Evolutionary conservation across 2,888 invertebrate species (phyloP), one percentile per base, ranked within the genome.

Genomic region (Nomada ruficornis): DNA sequence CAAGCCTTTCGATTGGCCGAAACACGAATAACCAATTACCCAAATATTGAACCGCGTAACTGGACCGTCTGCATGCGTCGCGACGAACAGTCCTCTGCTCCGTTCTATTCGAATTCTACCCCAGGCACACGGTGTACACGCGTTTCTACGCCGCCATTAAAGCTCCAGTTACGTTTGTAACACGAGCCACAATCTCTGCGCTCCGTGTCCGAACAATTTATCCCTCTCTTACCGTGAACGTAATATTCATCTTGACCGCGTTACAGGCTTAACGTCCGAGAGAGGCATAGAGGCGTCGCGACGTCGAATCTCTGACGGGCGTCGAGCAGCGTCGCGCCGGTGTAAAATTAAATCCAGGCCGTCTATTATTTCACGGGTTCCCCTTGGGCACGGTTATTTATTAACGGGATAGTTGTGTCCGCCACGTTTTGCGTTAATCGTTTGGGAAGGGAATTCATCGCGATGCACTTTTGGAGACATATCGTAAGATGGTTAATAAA

Each of bases 231-330:
- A 82, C 62, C 67, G 70, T 67, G 77, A 60, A 63, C 67, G 78
- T 80, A 86, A 85, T 83, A 80, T 77, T 80, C 80, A 74, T 86
- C 86, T 82, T 82, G 83, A 81, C 86, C 84, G 84, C 77, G 80
- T 86, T 86, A 86, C 82, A 64, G 67, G 73, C 59, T 71, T 64
- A 59, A 68, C 67, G 42, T 42, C 72, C 23, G 62, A 52, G 65
- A 67, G 55, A 71, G 59, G 63, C 70, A 44, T 59, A 57, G 57
- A 23, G 70, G 26, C 76, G 44, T 42, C 52, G 63, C 23, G 47
- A 15, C 36, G 26, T 65, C 54, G 64, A 55, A 55, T 62, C 60
- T 47, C n/a, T 29, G 13, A 54, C 26, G 44, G 15, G 47, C 15
- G 13, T 47, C 47, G 13, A 15, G 15, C 47, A 15, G 2, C 15